These are phyloP conservation scores for Buphagus erythrorhynchus DNA, from an alignment of 2,797 vertebrate species.

Conservation along the genomic window DNA sequence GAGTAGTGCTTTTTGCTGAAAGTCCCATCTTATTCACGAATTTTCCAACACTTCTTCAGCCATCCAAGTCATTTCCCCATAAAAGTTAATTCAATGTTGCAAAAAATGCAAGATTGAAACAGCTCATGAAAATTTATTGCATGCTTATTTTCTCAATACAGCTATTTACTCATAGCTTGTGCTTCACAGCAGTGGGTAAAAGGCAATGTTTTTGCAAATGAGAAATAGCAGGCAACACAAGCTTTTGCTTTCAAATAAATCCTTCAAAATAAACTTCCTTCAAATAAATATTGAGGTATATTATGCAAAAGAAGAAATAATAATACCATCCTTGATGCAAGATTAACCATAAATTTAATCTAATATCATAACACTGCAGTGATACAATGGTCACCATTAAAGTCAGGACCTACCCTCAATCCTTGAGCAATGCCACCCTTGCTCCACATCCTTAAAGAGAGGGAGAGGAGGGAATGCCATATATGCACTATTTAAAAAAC, in stretches of 20 bases:
- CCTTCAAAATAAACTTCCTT: not conserved
- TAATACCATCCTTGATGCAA: not conserved
- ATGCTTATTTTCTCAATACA: conserved; percentile 15
- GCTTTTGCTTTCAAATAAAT: not conserved
- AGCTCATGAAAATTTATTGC: conserved; percentile 3
- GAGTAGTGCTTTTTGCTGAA: not conserved
- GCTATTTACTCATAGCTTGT: not conserved
- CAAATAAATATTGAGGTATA: not conserved
- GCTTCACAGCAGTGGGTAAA: conserved; percentile 4
- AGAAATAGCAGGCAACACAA: not conserved
- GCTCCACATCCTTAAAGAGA: not conserved
- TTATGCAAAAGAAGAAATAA: not conserved
- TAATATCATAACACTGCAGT: not conserved
- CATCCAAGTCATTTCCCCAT: not conserved
- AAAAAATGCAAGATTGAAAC: not conserved
- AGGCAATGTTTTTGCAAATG: conserved; percentile 9
- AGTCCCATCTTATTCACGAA: not conserved
- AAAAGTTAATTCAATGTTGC: not conserved
- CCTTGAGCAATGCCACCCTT: not conserved
- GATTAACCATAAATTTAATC: not conserved
- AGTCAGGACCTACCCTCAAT: not conserved
- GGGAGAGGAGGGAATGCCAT: not conserved
- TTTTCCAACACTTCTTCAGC: not conserved
- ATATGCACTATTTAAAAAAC: not conserved
- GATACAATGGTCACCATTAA: not conserved